These are phyloP conservation scores for Diploscapter pachys DNA, from an alignment of 1,140 invertebrate genomes.

Conservation along the genomic window DNA sequence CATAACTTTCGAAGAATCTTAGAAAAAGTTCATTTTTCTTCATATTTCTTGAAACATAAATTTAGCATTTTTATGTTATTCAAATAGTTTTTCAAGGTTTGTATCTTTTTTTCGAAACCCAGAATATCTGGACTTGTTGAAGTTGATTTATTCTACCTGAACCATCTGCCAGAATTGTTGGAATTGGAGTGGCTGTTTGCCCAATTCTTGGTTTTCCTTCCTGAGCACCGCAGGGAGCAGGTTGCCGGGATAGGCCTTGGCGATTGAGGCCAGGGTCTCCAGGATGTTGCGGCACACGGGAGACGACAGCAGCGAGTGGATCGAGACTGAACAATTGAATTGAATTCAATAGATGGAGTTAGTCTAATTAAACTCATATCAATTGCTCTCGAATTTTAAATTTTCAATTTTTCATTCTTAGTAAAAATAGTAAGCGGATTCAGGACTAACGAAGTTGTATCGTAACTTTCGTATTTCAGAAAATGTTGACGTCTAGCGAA, in stretches of 20 bases:
- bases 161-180: constrained; percentile 27
- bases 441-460: too few relatives aligned
- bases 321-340: constrained; percentile 7
- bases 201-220: constrained; percentile 4
- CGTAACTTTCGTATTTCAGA: too few relatives aligned
- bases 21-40: too few relatives aligned
- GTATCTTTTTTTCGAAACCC: too few relatives aligned
- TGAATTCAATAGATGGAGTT: too few relatives aligned
- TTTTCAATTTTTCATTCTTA: too few relatives aligned
- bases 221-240: constrained; percentile 30
- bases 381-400: too few relatives aligned
- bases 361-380: too few relatives aligned
- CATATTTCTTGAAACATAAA: neutral
- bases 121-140: neutral
- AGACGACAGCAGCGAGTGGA: constrained; percentile 19
- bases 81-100: too few relatives aligned
- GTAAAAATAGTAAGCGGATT: too few relatives aligned
- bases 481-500: too few relatives aligned
- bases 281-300: constrained; percentile 24
- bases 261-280: constrained; percentile 32
- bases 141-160: neutral
- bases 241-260: constrained; percentile 33
- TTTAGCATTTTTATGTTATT: neutral
- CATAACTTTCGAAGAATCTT: too few relatives aligned
- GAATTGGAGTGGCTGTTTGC: constrained; percentile 5